Evolutionary conservation across 2,113 vertebrate genomes (phyloP), one percentile per base, ranked within the genome.

Genomic region (Alectura lathami): DNA sequence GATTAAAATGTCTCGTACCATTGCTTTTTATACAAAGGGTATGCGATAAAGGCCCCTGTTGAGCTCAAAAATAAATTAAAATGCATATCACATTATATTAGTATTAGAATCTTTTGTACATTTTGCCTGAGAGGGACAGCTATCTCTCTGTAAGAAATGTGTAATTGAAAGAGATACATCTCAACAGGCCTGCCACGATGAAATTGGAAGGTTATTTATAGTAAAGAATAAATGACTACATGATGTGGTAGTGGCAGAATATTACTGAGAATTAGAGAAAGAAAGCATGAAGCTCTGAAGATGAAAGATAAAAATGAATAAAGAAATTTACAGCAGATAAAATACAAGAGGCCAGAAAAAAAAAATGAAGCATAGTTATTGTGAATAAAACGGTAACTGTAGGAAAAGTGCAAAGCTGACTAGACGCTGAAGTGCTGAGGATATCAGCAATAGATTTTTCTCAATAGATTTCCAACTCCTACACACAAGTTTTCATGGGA

Each of bases 121-220:
- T 90, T 92, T 92, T 94, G 17, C 54, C 56, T 87, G 64, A 89
- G 53, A 92, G n/a, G 20, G 64, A 77, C 50, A 88, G 45, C 32
- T 92, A 30, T 83, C 48, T 92, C 42, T 63, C 47, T 45, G 60
- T 29, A 84, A 83, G 48, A 88, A 90, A 38, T 5, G 7, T 6
- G 3, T 68, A 91, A 92, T 79, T 88, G 36, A 56, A 85, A 66
- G 48, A 77, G 40, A 74, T 62, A 59, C n/a, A 91, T 95, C 91
- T 94, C 70, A 80, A 72, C 57, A 96, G 54, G 78, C 53, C 38
- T 80, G 53, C 26, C 36, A 80, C 1, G 0, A 66, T 72, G 36
- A 82, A 95, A 81, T 50, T 91, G 62, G 26, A 70, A 94, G 53
- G n/a, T 94, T 95, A 96, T 96, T 97, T 95, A 70, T 87, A 89